Conservation (phyloP, 1,140 invertebrate species). For the Diabrotica undecimpunctata region DNA sequence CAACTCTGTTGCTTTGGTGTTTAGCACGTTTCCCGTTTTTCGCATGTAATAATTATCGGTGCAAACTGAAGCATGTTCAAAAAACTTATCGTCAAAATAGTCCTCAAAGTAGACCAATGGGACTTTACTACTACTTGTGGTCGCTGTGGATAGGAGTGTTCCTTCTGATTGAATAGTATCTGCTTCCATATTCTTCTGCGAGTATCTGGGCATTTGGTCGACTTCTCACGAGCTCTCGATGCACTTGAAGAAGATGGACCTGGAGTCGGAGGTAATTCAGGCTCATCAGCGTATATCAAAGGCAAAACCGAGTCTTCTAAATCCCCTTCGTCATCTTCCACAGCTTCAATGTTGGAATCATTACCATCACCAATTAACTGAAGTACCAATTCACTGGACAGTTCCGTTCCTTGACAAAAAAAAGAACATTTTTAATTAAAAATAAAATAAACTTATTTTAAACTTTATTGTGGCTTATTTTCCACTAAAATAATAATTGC, state of each 20-base stretch:
- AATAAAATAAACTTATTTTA: no score
- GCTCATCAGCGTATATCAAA: no score
- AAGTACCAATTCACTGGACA: not conserved
- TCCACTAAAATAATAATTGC: no score
- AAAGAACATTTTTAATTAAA: not conserved
- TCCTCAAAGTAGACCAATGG: not conserved
- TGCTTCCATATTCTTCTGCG: slow-evolving; percentile 4
- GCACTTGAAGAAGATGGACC: not conserved
- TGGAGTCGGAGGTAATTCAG: slow-evolving; percentile 4
- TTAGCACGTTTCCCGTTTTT: no score
- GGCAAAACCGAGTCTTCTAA: not conserved
- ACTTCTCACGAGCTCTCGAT: not conserved
- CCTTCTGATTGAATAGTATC: slow-evolving; percentile 6
- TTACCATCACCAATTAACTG: slow-evolving; percentile 1
- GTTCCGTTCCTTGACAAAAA: not conserved
- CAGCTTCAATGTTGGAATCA: not conserved
- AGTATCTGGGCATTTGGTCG: not conserved
- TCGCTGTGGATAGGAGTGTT: slow-evolving; percentile 4
- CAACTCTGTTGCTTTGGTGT: no score
- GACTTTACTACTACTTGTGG: not conserved
- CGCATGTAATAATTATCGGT: no score
- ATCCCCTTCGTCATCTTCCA: slow-evolving; percentile 3
- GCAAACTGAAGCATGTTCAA: no score
- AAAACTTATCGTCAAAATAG: slow-evolving; percentile 1
- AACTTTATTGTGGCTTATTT: no score